These are phyloP conservation scores for Gasterosteus aculeatus DNA, from an alignment of 2,113 vertebrate species.

Conservation along the genomic window DNA sequence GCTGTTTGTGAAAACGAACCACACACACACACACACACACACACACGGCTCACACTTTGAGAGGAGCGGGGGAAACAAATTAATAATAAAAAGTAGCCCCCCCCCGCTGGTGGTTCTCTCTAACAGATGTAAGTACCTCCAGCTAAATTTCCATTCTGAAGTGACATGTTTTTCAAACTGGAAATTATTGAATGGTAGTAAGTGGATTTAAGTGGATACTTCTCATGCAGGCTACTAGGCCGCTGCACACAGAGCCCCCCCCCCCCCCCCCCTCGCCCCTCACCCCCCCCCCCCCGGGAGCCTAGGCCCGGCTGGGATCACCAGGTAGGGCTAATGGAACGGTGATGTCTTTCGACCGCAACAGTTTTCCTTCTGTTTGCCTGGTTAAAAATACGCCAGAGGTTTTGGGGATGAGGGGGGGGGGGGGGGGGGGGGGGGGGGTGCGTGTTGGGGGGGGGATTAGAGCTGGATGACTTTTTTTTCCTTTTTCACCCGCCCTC, in stretches of 20 bases:
- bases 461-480: conserved; percentile 78
- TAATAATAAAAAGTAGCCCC: background rate
- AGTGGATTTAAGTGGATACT: conserved; percentile 63
- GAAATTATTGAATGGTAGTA: conserved; percentile 60
- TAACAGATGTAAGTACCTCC: conserved; percentile 61
- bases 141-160: conserved; percentile 67
- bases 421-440: conserved; percentile 8
- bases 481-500: conserved; percentile 69
- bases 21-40: conserved; percentile 64
- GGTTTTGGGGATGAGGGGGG: conserved; percentile 25
- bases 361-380: conserved; percentile 81
- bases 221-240: conserved; percentile 33
- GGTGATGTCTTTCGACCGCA: conserved; percentile 72
- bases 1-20: conserved; percentile 70
- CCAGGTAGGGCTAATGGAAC: conserved; percentile 49
- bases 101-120: conserved; percentile 48
- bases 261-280: conserved; percentile 19
- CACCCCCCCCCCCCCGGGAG: conserved; percentile 32
- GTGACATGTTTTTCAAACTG: conserved; percentile 64
- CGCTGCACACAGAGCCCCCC: conserved; percentile 17
- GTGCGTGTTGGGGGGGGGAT: conserved; percentile 69
- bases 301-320: conserved; percentile 41
- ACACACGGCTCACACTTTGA: conserved; percentile 53
- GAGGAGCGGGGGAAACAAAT: conserved; percentile 5
- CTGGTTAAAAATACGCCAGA: conserved; percentile 75